Evolutionary conservation across 1,140 invertebrate species (phyloP).

Genomic region (Mesaphorura yosii): DNA sequence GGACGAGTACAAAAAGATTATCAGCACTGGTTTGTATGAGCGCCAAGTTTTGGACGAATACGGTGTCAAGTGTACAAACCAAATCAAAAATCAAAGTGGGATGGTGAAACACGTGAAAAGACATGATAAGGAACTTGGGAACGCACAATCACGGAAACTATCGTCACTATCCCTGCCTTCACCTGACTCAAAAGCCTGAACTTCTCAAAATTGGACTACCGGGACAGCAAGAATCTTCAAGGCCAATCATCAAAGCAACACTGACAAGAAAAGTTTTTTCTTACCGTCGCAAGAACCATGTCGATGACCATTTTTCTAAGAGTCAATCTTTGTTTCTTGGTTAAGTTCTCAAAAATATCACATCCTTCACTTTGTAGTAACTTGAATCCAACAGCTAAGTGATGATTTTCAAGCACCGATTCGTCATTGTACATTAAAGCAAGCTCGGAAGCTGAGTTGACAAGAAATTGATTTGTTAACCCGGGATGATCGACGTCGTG

Average conservation of each 20-base stretch:
- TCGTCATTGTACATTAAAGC: constrained; percentile 99
- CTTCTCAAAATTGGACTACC: too few relatives aligned
- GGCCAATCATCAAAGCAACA: too few relatives aligned
- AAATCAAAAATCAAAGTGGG: too few relatives aligned
- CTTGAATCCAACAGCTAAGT: constrained; percentile 95
- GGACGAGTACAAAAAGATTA: too few relatives aligned
- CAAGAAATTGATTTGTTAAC: constrained; percentile 92
- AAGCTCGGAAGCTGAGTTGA: constrained; percentile 90
- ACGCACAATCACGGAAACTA: too few relatives aligned
- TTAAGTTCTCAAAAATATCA: constrained; percentile 75
- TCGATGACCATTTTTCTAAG: constrained; percentile 97
- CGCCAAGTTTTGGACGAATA: too few relatives aligned
- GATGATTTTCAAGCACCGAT: constrained; percentile 96
- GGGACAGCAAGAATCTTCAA: too few relatives aligned
- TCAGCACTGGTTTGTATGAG: too few relatives aligned
- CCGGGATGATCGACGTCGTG: constrained; percentile 99
- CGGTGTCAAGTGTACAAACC: too few relatives aligned
- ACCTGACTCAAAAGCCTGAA: not conserved
- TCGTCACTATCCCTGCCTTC: too few relatives aligned
- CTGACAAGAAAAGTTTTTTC: not conserved
- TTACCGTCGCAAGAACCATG: constrained; percentile 85
- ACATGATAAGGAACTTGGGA: too few relatives aligned
- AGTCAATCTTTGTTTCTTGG: constrained; percentile 90
- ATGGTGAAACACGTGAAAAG: too few relatives aligned
- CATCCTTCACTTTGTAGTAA: constrained; percentile 80